These are phyloP conservation scores for Hybos culiciformis DNA, from an alignment of 2,888 invertebrate genomes.

Conservation along the genomic window DNA sequence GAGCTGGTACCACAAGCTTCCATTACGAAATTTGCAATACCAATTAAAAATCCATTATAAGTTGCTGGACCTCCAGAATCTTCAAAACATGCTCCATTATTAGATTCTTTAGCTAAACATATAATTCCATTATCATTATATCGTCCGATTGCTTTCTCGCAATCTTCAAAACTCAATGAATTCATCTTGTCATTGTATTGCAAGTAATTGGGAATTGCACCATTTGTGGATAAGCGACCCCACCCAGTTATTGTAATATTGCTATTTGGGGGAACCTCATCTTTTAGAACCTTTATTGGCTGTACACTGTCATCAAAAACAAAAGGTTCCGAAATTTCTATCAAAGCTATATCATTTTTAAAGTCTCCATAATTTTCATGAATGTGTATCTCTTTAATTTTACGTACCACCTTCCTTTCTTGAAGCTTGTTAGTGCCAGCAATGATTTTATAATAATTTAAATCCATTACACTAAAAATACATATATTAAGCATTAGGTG, in stretches of 20 bases:
- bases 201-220: not conserved
- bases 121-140: constrained; percentile 7
- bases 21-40: constrained; percentile 12
- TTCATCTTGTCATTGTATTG: constrained; percentile 3
- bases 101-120: constrained; percentile 10
- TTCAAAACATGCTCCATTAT: constrained; percentile 13
- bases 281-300: constrained; percentile 7
- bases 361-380: constrained; percentile 12
- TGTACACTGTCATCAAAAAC: constrained; percentile 6
- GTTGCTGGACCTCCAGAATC: constrained; percentile 14
- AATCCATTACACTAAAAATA: too few species aligned
- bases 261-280: constrained; percentile 5
- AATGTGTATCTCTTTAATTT: constrained; percentile 5
- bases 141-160: not conserved
- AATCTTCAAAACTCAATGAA: not conserved
- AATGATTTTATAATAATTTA: not conserved
- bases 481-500: too few species aligned
- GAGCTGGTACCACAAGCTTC: constrained; percentile 8
- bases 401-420: not conserved
- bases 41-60: constrained; percentile 11
- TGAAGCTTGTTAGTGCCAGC: not conserved
- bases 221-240: constrained; percentile 8
- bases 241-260: constrained; percentile 12
- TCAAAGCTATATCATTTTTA: constrained; percentile 11
- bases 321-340: constrained; percentile 7